Conservation (phyloP, 2,888 invertebrate species). For the Apamea crenata region DNA sequence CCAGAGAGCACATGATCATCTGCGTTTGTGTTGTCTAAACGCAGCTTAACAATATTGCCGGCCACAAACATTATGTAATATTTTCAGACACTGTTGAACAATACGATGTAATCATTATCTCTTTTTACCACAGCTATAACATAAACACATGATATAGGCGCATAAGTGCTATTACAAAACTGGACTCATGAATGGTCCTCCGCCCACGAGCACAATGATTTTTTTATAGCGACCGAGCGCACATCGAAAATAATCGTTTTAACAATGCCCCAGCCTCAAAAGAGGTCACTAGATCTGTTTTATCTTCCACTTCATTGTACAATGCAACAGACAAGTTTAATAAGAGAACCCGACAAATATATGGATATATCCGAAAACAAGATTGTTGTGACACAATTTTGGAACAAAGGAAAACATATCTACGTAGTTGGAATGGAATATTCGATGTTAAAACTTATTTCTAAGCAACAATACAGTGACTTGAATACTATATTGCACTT, state of each 20-base stretch:
- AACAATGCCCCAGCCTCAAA: slow-evolving; percentile 79
- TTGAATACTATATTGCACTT: slow-evolving; percentile 76
- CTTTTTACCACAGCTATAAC: slow-evolving; percentile 52
- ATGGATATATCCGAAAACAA: slow-evolving; percentile 40
- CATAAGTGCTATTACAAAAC: slow-evolving; percentile 73
- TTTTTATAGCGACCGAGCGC: slow-evolving; percentile 68
- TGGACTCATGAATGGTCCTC: slow-evolving; percentile 77
- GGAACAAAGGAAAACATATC: slow-evolving; percentile 55
- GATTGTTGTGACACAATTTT: slow-evolving; percentile 55
- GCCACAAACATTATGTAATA: slow-evolving; percentile 54
- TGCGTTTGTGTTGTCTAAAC: slow-evolving; percentile 15
- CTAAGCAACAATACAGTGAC: slow-evolving; percentile 73
- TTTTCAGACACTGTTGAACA: slow-evolving; percentile 51
- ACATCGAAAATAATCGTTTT: slow-evolving; percentile 85
- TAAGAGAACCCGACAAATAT: slow-evolving; percentile 31
- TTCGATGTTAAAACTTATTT: slow-evolving; percentile 67
- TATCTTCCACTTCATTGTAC: slow-evolving; percentile 54
- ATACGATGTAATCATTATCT: slow-evolving; percentile 57
- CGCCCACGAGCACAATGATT: slow-evolving; percentile 73
- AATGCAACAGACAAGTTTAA: slow-evolving; percentile 41
- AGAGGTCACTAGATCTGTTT: slow-evolving; percentile 74
- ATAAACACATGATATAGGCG: slow-evolving; percentile 55
- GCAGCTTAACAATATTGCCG: slow-evolving; percentile 21
- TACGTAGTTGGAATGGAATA: slow-evolving; percentile 53
- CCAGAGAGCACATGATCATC: slow-evolving; percentile 11